phyloP scores from a whole-genome alignment of 2,888 invertebrate species.

The Philopedon plagiatum region DNA sequence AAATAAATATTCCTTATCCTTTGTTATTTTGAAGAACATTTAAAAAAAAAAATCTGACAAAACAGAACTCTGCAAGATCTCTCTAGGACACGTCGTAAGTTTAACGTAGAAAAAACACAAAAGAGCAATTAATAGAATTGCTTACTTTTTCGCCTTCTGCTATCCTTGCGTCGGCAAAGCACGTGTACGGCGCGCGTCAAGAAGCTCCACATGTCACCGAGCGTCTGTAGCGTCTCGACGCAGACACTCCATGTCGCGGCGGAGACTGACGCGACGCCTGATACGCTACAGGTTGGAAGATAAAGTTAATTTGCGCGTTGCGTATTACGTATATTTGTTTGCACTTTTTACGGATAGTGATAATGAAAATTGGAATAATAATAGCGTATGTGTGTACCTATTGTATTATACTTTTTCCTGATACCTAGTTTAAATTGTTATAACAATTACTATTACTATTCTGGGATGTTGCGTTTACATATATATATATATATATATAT shows the following conservation, averaged over 20 bases:
- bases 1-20: no score
- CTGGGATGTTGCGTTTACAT: no score
- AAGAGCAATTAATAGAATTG: not conserved
- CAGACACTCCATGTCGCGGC: slow-evolving; percentile 55
- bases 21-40: no score
- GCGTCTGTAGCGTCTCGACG: slow-evolving; percentile 51
- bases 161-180: slow-evolving; percentile 57
- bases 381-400: not conserved
- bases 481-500: no score
- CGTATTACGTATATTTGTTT: slow-evolving; percentile 36
- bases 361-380: slow-evolving; percentile 12
- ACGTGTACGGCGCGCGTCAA: slow-evolving; percentile 57
- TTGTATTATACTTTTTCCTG: no score
- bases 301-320: slow-evolving; percentile 30
- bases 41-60: no score
- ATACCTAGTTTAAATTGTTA: no score
- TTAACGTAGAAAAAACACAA: not conserved
- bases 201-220: slow-evolving; percentile 64
- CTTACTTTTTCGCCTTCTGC: slow-evolving; percentile 52
- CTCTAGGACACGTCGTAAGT: no score
- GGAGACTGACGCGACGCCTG: slow-evolving; percentile 45
- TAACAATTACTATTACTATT: no score
- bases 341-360: slow-evolving; percentile 7
- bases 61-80: not conserved
- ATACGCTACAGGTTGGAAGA: slow-evolving; percentile 33